These are phyloP conservation scores for Geodia barretti DNA, from an alignment of 37 sponge, comb jelly and placozoan genomes.

Conservation along the genomic window DNA sequence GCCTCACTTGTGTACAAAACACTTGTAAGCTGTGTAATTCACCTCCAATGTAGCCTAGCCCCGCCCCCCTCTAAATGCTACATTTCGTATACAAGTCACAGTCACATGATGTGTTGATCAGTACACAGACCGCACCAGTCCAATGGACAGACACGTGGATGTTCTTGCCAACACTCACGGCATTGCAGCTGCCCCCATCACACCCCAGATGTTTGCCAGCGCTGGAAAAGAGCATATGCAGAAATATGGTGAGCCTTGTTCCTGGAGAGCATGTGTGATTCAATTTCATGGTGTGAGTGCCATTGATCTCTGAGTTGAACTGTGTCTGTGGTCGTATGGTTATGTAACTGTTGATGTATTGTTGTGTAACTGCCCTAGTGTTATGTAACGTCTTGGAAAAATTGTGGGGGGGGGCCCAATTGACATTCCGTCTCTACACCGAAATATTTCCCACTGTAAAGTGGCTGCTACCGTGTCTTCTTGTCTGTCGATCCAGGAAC, in stretches of 20 bases:
- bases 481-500: conserved; percentile 51
- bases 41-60: too few species aligned
- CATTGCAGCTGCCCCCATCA: conserved; percentile 65
- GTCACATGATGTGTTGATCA: conserved; percentile 8
- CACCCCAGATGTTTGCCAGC: conserved; percentile 92
- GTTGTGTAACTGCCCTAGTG: too few species aligned
- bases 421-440: too few species aligned
- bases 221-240: conserved; percentile 94
- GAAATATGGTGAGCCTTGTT: conserved; percentile 64
- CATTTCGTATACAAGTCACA: too few species aligned
- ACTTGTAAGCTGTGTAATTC: too few species aligned
- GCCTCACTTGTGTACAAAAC: too few species aligned
- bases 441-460: too few species aligned
- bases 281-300: too few species aligned
- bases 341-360: neutral
- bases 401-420: too few species aligned
- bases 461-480: too few species aligned
- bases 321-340: neutral
- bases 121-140: conserved; percentile 80
- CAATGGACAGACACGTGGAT: conserved; percentile 79
- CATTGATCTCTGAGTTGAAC: neutral
- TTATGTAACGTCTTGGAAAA: too few species aligned
- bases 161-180: conserved; percentile 66
- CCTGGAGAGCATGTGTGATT: neutral
- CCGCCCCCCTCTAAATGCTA: too few species aligned